phyloP scores from a whole-genome alignment of 2,113 vertebrate genomes.

The Petrocephalus zakoni region DNA sequence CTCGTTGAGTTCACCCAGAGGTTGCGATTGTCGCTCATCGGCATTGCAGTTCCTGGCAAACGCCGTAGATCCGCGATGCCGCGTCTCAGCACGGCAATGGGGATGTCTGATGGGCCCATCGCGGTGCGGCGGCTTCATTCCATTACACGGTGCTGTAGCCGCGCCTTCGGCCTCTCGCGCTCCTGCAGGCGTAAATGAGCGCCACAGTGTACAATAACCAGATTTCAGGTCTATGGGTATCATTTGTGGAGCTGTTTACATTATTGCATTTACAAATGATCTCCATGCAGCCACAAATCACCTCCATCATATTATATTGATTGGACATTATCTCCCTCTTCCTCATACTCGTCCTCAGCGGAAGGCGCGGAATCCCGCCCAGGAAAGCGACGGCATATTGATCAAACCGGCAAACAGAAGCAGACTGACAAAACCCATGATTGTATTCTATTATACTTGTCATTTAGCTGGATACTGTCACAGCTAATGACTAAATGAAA shows the following conservation, averaged over 20 bases:
- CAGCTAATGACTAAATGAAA: constrained; percentile 46
- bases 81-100: not conserved
- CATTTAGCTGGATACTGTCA: constrained; percentile 59
- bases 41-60: not conserved
- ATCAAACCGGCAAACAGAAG: constrained; percentile 64
- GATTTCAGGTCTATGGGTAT: not conserved
- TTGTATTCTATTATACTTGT: constrained; percentile 44
- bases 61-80: not conserved
- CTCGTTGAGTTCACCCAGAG: not conserved
- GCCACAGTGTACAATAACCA: not conserved
- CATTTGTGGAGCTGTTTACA: not conserved
- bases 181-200: not conserved
- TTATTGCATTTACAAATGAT: not conserved
- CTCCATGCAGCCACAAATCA: not conserved
- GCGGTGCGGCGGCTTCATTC: not conserved
- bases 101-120: not conserved
- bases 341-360: not conserved
- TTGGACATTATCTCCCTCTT: not conserved
- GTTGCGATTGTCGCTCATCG: not conserved
- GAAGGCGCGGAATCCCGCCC: not conserved
- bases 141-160: not conserved
- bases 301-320: not conserved
- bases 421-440: constrained; percentile 61
- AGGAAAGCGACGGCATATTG: constrained; percentile 35
- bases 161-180: not conserved